A percentile compares a stretch with the other conserved stretches of the same genome.
Evolutionary conservation across 2,888 invertebrate species (phyloP).

Genomic region (Tetragnatha montana): DNA sequence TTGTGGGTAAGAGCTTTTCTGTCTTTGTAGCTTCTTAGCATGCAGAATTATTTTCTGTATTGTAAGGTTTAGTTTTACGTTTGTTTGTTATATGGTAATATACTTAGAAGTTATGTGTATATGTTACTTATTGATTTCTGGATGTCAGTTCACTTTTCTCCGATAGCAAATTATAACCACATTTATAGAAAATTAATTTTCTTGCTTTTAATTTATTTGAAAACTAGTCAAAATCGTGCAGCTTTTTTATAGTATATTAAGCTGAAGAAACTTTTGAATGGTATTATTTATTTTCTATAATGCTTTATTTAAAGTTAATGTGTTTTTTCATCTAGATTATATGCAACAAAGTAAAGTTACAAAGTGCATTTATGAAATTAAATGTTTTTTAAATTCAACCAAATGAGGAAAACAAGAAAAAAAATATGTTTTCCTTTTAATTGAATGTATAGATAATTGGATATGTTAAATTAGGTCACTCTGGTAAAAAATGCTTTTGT

Average conservation of each 20-base stretch:
- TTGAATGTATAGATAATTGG: no score
- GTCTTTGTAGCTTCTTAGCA: slow-evolving; percentile 39
- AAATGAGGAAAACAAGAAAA: no score
- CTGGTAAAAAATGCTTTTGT: no score
- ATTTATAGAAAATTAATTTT: background rate
- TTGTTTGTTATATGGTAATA: background rate
- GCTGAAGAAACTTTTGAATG: no score
- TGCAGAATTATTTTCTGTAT: slow-evolving; percentile 36
- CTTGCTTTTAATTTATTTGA: background rate
- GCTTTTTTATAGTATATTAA: background rate
- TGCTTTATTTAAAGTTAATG: no score
- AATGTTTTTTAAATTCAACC: no score
- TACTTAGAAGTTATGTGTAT: background rate
- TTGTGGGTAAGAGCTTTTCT: slow-evolving; percentile 52
- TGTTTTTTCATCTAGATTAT: no score
- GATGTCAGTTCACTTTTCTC: background rate
- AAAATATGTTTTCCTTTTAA: no score
- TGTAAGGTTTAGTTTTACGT: slow-evolving; percentile 22
- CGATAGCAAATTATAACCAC: background rate
- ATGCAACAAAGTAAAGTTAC: no score
- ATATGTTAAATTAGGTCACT: no score
- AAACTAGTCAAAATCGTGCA: slow-evolving; percentile 45
- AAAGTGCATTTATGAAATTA: no score
- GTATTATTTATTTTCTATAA: no score
- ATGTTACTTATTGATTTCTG: background rate